Percentiles rank a stretch among this genome's conserved stretches.
These are phyloP conservation scores for Pelodytes ibericus DNA, from an alignment of 2,797 vertebrate genomes.

Conservation along the genomic window DNA sequence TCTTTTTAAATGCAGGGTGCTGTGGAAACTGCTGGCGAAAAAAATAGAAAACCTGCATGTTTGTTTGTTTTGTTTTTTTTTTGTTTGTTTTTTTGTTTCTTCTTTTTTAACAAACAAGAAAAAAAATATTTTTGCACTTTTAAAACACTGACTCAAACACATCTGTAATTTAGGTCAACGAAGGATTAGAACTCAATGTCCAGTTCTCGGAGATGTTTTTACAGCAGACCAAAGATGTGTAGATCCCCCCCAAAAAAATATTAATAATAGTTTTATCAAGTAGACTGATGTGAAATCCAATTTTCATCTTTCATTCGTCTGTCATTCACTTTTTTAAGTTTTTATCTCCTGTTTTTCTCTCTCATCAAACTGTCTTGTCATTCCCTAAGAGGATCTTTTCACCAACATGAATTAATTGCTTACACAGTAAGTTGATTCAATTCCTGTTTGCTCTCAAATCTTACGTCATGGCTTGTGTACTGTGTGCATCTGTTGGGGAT, in stretches of 20 bases:
- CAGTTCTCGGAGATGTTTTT: too few relatives aligned
- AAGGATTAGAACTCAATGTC: neutral
- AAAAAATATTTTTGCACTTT: slow-evolving; percentile 17
- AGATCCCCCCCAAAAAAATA: too few relatives aligned
- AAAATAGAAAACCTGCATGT: slow-evolving; percentile 27
- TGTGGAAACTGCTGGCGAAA: slow-evolving; percentile 47
- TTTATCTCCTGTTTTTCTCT: slow-evolving; percentile 60
- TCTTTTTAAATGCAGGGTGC: slow-evolving; percentile 38
- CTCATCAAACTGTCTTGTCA: slow-evolving; percentile 63
- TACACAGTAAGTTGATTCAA: slow-evolving; percentile 72
- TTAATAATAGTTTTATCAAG: too few relatives aligned
- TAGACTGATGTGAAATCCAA: neutral
- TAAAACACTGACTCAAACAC: neutral
- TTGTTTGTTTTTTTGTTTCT: slow-evolving; percentile 52
- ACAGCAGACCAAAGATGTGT: too few relatives aligned
- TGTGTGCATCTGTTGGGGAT: too few relatives aligned
- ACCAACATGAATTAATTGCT: slow-evolving; percentile 77
- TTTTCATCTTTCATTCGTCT: slow-evolving; percentile 38
- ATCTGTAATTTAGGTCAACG: neutral
- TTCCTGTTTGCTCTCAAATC: slow-evolving; percentile 6
- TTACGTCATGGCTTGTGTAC: too few relatives aligned
- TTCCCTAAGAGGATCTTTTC: slow-evolving; percentile 84
- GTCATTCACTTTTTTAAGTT: slow-evolving; percentile 56
- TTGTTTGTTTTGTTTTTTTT: slow-evolving; percentile 5
- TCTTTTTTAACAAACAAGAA: too few relatives aligned